phyloP scores from a whole-genome alignment of 1,140 invertebrate genomes.

The Gryon sp. region DNA sequence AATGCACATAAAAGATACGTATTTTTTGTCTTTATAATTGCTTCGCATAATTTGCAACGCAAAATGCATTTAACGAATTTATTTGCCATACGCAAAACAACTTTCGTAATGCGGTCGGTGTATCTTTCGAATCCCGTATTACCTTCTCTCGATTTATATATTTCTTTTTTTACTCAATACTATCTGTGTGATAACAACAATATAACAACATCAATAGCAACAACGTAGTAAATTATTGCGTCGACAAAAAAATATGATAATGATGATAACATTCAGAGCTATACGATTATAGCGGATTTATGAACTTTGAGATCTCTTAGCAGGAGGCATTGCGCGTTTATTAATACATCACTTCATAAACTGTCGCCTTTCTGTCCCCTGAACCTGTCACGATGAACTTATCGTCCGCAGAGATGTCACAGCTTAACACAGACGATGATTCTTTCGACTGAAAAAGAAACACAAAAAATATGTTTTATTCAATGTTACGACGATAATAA shows the following conservation, averaged over 20 bases:
- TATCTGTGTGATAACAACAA: slow-evolving; percentile 53
- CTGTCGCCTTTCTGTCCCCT: slow-evolving; percentile 99
- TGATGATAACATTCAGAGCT: slow-evolving; percentile 58
- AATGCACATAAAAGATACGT: slow-evolving; percentile 4
- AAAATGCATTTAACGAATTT: not conserved
- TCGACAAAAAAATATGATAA: slow-evolving; percentile 24
- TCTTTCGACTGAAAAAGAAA: slow-evolving; percentile 94
- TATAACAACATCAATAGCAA: slow-evolving; percentile 57
- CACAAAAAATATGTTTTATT: slow-evolving; percentile 16
- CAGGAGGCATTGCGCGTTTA: slow-evolving; percentile 29
- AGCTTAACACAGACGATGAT: slow-evolving; percentile 98
- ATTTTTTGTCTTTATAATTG: not conserved
- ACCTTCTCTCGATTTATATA: not conserved
- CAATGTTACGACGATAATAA: too few relatives aligned
- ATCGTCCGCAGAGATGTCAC: slow-evolving; percentile 99
- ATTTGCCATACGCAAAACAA: slow-evolving; percentile 1
- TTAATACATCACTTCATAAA: slow-evolving; percentile 99
- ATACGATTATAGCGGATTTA: slow-evolving; percentile 47
- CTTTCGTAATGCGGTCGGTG: slow-evolving; percentile 1
- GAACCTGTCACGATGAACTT: slow-evolving; percentile 99
- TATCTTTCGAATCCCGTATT: not conserved
- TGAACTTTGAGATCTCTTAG: slow-evolving; percentile 54
- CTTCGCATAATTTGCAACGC: not conserved
- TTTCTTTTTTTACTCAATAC: slow-evolving; percentile 1
- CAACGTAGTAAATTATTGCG: slow-evolving; percentile 40